Base-by-base conservation (phyloP, 2,797 vertebrate species). In the Allenopithecus nigroviridis region DNA sequence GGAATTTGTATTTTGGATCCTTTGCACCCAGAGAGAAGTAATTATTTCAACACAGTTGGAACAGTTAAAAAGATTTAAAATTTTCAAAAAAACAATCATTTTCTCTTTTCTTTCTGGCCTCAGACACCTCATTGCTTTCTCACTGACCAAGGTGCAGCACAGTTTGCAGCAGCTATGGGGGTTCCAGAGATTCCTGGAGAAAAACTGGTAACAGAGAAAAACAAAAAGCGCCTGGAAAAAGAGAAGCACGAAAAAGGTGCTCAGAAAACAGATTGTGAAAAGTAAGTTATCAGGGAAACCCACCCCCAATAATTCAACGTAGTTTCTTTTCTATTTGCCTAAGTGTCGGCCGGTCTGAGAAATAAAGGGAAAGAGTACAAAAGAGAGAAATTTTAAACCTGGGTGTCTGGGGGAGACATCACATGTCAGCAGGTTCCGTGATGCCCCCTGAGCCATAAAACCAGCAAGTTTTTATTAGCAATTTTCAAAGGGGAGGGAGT, bases 61-160 rank as follows among this genome's bases (percentile, higher is more conserved):
- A 75, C 84, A 36, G 16, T n/a, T 74, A 41, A 16, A 39, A 91
- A 75, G 19, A 72, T 48, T 53, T 57, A 59, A n/a, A 41, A 50
- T 30, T 53, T 91, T 94, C 12, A 2, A 48, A 21, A n/a, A 57
- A 39, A n/a, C 3, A 5, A 57, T 36, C 14, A 28, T 39, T 57
- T 81, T 26, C 8, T 55, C n/a, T 55, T 98, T 68, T 87, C 55
- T 94, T 95, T 95, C 96, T 48, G 97, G 64, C 96, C 96, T 92
- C 97, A 99, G 99, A 99, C 99, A 0, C 99, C 98, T 48, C 99
- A 99, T n/a, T 97, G 98, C 95, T 99, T 99, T 97, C 98, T 99
- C 96, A 99, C 99, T 16, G 99, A 99, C 81, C 98, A 98, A 41
- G 99, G 99, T 1, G 99, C 99, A 43, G 98, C 86, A 8, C 95